phyloP scores from a whole-genome alignment of 2,113 vertebrate species.

The Alligator mississippiensis region DNA sequence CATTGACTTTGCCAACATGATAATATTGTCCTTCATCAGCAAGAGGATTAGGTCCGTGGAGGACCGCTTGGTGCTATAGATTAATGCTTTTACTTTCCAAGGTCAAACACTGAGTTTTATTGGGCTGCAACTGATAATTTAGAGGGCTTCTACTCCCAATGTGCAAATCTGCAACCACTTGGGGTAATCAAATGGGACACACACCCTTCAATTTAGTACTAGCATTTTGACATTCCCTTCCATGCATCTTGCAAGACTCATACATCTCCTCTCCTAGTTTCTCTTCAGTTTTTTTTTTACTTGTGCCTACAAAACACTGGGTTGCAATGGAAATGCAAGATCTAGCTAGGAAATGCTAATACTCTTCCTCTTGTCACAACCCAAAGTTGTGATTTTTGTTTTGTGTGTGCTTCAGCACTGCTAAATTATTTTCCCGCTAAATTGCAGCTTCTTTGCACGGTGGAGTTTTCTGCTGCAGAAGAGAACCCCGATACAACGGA shows the following conservation, averaged over 20 bases:
- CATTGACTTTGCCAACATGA: constrained; percentile 36
- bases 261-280: accelerated
- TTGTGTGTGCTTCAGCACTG: too few species aligned
- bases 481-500: too few species aligned
- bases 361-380: too few species aligned
- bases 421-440: too few species aligned
- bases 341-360: not conserved
- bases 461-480: too few species aligned
- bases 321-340: not conserved
- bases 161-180: not conserved
- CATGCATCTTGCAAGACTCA: not conserved
- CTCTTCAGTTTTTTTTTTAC: accelerated
- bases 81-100: not conserved
- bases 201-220: accelerated
- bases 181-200: not conserved
- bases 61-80: accelerated
- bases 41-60: not conserved
- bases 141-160: accelerated
- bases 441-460: too few species aligned
- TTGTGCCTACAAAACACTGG: not conserved
- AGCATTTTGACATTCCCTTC: not conserved
- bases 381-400: too few species aligned
- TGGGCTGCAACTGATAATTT: not conserved
- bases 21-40: constrained; percentile 42
- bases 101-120: not conserved